A percentile compares a stretch with the other conserved stretches of the same genome.
These are phyloP conservation scores for Oscheius sp. DNA, from an alignment of 1,140 invertebrate genomes.

Conservation along the genomic window DNA sequence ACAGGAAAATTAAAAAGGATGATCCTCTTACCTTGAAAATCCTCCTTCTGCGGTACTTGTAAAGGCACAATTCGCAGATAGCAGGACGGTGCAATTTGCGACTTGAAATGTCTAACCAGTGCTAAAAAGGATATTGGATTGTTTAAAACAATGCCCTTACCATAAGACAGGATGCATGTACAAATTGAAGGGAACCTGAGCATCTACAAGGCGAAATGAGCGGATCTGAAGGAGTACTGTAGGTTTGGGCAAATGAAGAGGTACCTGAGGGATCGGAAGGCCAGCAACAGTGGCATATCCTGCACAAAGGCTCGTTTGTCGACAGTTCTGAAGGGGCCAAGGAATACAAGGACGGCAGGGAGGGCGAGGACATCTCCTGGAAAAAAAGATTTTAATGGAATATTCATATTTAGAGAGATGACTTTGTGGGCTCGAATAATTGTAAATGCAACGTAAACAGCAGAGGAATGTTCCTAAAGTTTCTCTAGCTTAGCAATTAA, in stretches of 20 bases:
- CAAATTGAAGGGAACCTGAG: conserved; percentile 65
- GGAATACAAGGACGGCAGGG: conserved; percentile 17
- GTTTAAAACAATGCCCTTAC: conserved; percentile 58
- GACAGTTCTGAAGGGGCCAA: conserved; percentile 22
- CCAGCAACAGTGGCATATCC: conserved; percentile 41
- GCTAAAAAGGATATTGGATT: conserved; percentile 58
- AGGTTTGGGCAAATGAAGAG: background rate
- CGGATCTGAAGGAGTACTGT: conserved; percentile 62
- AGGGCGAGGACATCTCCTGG: conserved; percentile 32
- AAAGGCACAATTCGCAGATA: conserved; percentile 67
- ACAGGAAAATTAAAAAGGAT: background rate
- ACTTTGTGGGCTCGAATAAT: too few relatives aligned
- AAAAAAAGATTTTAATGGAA: background rate
- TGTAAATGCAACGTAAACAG: too few relatives aligned
- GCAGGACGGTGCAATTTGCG: conserved; percentile 64
- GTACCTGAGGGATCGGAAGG: conserved; percentile 27
- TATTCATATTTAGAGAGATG: background rate
- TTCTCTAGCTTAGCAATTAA: too few relatives aligned
- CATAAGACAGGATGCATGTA: conserved; percentile 66
- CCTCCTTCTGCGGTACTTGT: conserved; percentile 66
- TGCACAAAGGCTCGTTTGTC: conserved; percentile 31
- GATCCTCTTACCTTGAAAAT: conserved; percentile 67
- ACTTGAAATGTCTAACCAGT: conserved; percentile 66
- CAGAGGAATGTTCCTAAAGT: too few relatives aligned
- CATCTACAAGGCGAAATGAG: conserved; percentile 67